Conservation (phyloP, 2,797 vertebrate genomes). For the Myioborus miniatus region DNA sequence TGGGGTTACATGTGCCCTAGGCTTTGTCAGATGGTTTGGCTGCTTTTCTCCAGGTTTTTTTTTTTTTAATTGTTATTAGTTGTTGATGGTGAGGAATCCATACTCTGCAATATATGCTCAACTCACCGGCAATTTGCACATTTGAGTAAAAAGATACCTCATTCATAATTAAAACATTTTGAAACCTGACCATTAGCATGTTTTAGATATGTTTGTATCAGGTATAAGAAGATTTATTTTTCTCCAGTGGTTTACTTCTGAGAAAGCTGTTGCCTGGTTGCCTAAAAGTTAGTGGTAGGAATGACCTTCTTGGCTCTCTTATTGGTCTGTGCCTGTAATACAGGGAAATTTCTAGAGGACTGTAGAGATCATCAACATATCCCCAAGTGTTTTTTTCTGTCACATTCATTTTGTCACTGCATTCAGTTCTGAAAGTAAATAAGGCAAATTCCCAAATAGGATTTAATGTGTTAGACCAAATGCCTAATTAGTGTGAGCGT, state of each 20-base stretch:
- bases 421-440: neutral
- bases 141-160: constrained; percentile 8
- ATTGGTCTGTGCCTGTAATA: neutral
- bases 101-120: neutral
- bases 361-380: neutral
- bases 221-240: neutral
- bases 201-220: neutral
- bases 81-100: constrained; percentile 32
- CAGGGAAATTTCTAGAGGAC: neutral
- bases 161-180: constrained; percentile 17
- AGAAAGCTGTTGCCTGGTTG: neutral
- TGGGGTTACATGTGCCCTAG: constrained; percentile 67
- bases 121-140: neutral
- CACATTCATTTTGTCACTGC: neutral
- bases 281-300: neutral
- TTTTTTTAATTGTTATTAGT: neutral
- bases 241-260: neutral
- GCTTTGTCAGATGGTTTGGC: constrained; percentile 73
- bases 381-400: neutral
- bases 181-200: neutral
- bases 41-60: constrained; percentile 8
- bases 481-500: neutral
- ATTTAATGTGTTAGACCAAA: neutral
- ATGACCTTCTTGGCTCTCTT: neutral
- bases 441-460: neutral